A percentile compares a stretch with the other conserved stretches of the same genome.
Evolutionary conservation across 1,140 invertebrate species (phyloP).

Genomic region (Bombus haemorrhoidalis): DNA sequence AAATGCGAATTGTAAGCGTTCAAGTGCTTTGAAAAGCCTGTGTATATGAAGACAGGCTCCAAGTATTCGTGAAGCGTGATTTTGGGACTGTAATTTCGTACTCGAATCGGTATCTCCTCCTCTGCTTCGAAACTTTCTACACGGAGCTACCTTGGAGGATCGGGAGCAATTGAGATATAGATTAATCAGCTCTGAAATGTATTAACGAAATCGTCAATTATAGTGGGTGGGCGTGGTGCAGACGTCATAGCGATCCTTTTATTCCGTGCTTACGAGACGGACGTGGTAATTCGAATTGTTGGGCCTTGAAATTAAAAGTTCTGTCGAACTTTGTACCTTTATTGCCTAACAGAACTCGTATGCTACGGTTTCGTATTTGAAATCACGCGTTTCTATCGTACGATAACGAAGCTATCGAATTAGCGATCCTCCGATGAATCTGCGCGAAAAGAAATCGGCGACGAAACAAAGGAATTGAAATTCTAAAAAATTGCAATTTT

Average conservation of each 20-base stretch:
- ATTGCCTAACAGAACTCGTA: too few species aligned
- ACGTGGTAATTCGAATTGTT: background rate
- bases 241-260: background rate
- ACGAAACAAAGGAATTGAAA: too few species aligned
- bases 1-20: background rate
- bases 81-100: background rate
- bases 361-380: too few species aligned
- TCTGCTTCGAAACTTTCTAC: background rate
- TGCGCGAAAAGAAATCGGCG: too few species aligned
- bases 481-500: too few species aligned
- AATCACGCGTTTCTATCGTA: too few species aligned
- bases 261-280: background rate
- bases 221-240: conserved; percentile 4
- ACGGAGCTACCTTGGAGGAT: background rate
- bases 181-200: background rate
- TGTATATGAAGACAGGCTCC: background rate
- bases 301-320: background rate
- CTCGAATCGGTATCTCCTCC: background rate
- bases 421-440: too few species aligned
- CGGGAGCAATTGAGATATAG: background rate
- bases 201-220: conserved; percentile 19
- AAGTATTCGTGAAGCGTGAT: background rate
- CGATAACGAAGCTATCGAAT: too few species aligned
- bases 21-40: background rate
- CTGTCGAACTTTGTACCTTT: background rate